phyloP scores from a whole-genome alignment of 2,888 invertebrate species.

The Sarcophaga caerulescens region DNA sequence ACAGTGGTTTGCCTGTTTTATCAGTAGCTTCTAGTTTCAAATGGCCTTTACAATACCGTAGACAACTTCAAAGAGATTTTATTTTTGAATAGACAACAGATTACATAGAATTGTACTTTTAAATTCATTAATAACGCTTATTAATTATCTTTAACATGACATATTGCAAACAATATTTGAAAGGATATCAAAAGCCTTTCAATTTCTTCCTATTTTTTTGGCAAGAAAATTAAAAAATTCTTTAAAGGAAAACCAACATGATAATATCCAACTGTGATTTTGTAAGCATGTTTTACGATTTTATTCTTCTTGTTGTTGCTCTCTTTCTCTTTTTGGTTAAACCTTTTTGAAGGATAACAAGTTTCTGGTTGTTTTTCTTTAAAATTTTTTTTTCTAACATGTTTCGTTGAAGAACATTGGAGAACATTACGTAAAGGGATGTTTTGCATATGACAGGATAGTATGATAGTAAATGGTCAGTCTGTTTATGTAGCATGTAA shows the following conservation, averaged over 20 bases:
- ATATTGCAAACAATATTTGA: slow-evolving; percentile 67
- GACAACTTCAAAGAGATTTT: slow-evolving; percentile 20
- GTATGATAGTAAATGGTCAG: slow-evolving; percentile 67
- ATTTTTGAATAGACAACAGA: slow-evolving; percentile 70
- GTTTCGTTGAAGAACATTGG: slow-evolving; percentile 1
- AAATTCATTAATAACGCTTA: slow-evolving; percentile 78
- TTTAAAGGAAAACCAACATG: slow-evolving; percentile 18
- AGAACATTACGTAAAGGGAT: slow-evolving; percentile 60
- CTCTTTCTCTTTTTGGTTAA: slow-evolving; percentile 28
- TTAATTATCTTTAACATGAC: slow-evolving; percentile 78
- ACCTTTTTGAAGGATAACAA: slow-evolving; percentile 75
- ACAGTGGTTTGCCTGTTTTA: slow-evolving; percentile 71
- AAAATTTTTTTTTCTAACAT: background rate
- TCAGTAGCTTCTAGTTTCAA: slow-evolving; percentile 58
- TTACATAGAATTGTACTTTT: slow-evolving; percentile 67
- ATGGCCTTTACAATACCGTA: slow-evolving; percentile 16
- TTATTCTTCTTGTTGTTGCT: background rate
- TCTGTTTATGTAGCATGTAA: slow-evolving; percentile 13
- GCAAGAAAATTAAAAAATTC: slow-evolving; percentile 1
- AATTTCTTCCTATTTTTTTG: slow-evolving; percentile 1
- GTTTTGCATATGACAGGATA: slow-evolving; percentile 60
- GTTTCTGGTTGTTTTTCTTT: slow-evolving; percentile 66
- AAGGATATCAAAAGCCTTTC: slow-evolving; percentile 33
- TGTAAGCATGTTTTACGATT: slow-evolving; percentile 4
- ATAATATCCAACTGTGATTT: slow-evolving; percentile 63